Evolutionary conservation across 2,888 invertebrate species (phyloP), one percentile per base, ranked within the genome.

Genomic region (Lordiphosa fenestrarum): DNA sequence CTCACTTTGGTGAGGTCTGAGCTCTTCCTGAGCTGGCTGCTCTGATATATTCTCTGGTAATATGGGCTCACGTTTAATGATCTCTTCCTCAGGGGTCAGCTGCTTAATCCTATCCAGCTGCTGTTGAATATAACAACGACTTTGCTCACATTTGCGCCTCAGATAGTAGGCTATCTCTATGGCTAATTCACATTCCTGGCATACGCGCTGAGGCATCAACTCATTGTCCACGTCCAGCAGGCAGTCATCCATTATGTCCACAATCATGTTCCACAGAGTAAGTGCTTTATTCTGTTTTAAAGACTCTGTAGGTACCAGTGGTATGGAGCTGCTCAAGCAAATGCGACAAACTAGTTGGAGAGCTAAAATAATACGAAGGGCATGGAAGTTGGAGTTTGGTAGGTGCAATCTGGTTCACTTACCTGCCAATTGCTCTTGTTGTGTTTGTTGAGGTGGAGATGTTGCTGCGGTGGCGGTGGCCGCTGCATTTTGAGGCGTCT

Each of bases 91-190:
- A 19, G 19, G 1, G 19, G 19, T 4, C 19, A 19, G 19, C 4
- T 2, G 30, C 30, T 10, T 30, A 10, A n/a, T n/a, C 21, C 9
- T 21, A 21, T 21, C 7, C 15, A 5, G 3, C 40, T 44, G 44
- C 13, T 44, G 44, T 33, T 15, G 30, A 30, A 44, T 15, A 44
- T 10, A 44, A 15, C 33, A 30, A 33, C 33, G 33, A 44, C 44
- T 44, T 33, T 33, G 30, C 3, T 44, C 30, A 15, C 15, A 44
- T 44, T 44, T 44, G 33, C 44, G 44, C 12, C 44, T 44, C 5
- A 44, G 6, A 5, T 5, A 10, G 6, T 44, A 44, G 6, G 44
- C 44, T 3, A 15, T 33, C 6, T 9, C 33, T 13, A n/a, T 44
- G 6, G 3, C 44, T 6, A 13, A 1, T 30, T 10, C 33, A 44